phyloP scores from a whole-genome alignment of 2,797 vertebrate species.

The Amniataba percoides region DNA sequence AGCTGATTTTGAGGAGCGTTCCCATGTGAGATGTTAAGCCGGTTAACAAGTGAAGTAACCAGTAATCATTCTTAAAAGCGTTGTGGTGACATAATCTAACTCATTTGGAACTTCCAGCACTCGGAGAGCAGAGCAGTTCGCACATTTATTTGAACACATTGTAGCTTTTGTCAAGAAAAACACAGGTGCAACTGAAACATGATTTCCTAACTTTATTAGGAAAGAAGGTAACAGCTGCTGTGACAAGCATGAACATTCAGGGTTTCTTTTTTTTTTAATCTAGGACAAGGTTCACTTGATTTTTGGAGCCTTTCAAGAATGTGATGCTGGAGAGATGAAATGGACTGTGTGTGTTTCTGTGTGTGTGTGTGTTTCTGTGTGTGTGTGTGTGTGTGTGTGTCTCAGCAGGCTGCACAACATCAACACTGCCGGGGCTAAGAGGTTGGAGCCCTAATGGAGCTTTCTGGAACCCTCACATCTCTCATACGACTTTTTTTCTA shows the following conservation, averaged over 20 bases:
- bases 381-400: constrained; percentile 16
- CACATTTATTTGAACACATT: neutral
- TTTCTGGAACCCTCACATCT: constrained; percentile 13
- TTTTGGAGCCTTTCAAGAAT: constrained; percentile 34
- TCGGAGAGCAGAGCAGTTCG: neutral
- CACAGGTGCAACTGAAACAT: neutral
- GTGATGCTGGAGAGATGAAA: constrained; percentile 37
- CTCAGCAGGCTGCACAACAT: constrained; percentile 12
- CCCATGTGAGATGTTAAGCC: neutral
- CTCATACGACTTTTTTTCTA: neutral
- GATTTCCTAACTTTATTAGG: neutral
- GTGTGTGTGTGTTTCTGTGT: constrained; percentile 1
- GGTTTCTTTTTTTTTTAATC: neutral
- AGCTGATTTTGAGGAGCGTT: neutral
- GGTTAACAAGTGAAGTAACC: neutral
- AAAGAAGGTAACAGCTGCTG: neutral
- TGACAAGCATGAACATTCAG: neutral
- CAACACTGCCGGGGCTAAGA: neutral
- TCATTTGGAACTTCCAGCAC: neutral
- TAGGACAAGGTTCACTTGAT: constrained; percentile 44
- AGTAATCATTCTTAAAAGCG: neutral
- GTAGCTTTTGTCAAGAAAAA: neutral
- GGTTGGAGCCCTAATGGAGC: constrained; percentile 10
- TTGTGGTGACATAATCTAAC: neutral
- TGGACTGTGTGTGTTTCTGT: constrained; percentile 15